phyloP scores from a whole-genome alignment of 2,797 vertebrate species.

The Rhinatrema bivittatum region DNA sequence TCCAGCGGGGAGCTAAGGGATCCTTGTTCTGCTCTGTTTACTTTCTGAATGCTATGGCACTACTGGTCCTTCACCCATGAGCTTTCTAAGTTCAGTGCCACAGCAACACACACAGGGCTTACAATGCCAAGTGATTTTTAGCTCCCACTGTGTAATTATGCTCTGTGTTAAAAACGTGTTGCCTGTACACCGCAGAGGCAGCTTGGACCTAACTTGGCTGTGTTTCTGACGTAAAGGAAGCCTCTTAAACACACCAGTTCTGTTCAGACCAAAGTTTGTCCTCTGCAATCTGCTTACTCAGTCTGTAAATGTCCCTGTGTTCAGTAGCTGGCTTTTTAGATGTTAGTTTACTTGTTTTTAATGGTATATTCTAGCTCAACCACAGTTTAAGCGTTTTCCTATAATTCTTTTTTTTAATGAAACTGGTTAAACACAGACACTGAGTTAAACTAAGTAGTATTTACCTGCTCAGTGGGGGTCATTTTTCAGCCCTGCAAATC shows the following conservation, averaged over 20 bases:
- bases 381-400: no score
- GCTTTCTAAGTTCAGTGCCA: slow-evolving; percentile 34
- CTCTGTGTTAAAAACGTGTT: slow-evolving; percentile 30
- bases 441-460: no score
- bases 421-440: no score
- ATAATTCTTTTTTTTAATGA: no score
- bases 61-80: slow-evolving; percentile 23
- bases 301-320: no score
- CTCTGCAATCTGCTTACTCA: no score
- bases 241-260: slow-evolving; percentile 24
- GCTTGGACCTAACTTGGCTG: slow-evolving; percentile 11
- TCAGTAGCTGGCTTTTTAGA: no score
- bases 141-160: slow-evolving; percentile 30
- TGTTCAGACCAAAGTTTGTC: slow-evolving; percentile 13
- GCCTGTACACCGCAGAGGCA: slow-evolving; percentile 20
- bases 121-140: slow-evolving; percentile 25
- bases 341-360: no score
- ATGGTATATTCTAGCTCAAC: no score
- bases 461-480: no score
- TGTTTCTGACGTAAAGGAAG: slow-evolving; percentile 11
- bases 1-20: no score
- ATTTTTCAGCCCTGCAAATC: no score
- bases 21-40: slow-evolving; percentile 29
- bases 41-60: slow-evolving; percentile 22
- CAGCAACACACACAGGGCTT: slow-evolving; percentile 32